A percentile compares a stretch with the other conserved stretches of the same genome.
phyloP scores from a whole-genome alignment of 2,113 vertebrate genomes.

The Dascyllus trimaculatus region DNA sequence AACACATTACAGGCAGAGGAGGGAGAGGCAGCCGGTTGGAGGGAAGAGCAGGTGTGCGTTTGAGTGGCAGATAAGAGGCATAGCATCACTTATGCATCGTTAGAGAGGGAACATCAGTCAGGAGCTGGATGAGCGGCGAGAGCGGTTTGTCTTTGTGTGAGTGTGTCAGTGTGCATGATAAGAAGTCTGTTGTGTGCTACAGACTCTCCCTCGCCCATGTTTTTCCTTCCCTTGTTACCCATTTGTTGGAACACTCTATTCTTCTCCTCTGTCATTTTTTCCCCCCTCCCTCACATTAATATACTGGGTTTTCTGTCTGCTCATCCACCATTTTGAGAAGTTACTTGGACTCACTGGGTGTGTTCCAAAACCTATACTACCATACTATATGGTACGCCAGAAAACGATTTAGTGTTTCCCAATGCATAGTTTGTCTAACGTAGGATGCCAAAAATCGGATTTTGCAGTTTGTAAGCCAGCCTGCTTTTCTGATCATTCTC shows the following conservation, averaged over 20 bases:
- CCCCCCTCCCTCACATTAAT: conserved; percentile 9
- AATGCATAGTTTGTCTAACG: too few species aligned
- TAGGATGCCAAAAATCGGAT: too few species aligned
- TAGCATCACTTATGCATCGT: conserved; percentile 74
- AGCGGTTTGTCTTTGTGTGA: conserved; percentile 50
- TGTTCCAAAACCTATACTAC: too few species aligned
- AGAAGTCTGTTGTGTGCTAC: conserved; percentile 52
- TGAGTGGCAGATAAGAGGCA: conserved; percentile 78
- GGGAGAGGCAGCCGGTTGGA: conserved; percentile 19
- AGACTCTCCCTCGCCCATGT: conserved; percentile 34
- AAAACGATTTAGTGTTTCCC: too few species aligned
- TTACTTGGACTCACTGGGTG: conserved; percentile 11
- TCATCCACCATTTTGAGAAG: conserved; percentile 22
- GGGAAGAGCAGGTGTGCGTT: conserved; percentile 67
- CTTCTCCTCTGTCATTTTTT: conserved; percentile 29
- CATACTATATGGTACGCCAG: too few species aligned
- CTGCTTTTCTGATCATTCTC: too few species aligned
- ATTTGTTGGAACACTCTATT: conserved; percentile 49
- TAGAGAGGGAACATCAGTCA: conserved; percentile 73
- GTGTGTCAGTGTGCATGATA: conserved; percentile 46
- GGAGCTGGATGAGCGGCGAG: conserved; percentile 47
- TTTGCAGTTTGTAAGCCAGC: too few species aligned
- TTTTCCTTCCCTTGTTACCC: conserved; percentile 56
- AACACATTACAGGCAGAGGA: conserved; percentile 35
- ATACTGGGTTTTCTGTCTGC: background rate